Percentiles rank a stretch among this genome's conserved stretches.
Conservation (phyloP, 2,888 invertebrate genomes). For the Microchrysa polita region DNA sequence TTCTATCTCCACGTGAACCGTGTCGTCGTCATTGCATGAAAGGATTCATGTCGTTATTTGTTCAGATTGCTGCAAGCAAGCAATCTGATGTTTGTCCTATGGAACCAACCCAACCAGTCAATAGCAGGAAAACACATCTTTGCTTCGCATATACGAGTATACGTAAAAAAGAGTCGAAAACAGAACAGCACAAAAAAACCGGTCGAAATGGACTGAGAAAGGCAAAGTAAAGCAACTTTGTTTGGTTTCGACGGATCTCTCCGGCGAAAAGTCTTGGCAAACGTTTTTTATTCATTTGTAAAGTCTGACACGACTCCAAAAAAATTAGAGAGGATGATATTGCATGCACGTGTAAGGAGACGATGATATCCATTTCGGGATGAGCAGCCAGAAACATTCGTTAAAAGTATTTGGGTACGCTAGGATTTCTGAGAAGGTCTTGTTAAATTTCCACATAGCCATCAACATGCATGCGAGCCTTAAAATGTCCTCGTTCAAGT, state of each 20-base stretch:
- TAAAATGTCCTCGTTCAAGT: too few relatives aligned
- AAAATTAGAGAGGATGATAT: background rate
- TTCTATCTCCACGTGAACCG: background rate
- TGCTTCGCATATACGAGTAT: background rate
- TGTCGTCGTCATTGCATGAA: constrained; percentile 26
- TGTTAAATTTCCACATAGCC: too few relatives aligned
- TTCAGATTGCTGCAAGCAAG: constrained; percentile 39
- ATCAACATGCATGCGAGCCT: too few relatives aligned
- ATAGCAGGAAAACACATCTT: too few relatives aligned
- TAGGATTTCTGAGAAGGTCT: too few relatives aligned
- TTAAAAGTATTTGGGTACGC: too few relatives aligned
- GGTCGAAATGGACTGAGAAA: background rate
- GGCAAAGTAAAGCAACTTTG: constrained; percentile 5
- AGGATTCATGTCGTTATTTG: constrained; percentile 41
- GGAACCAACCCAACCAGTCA: constrained; percentile 21
- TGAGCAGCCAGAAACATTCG: too few relatives aligned
- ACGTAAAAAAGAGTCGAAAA: constrained; percentile 5
- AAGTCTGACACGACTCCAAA: background rate
- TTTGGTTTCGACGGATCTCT: background rate
- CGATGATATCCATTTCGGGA: constrained; percentile 19
- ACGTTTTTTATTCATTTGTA: too few relatives aligned
- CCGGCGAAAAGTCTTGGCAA: too few relatives aligned
- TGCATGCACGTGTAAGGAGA: constrained; percentile 9
- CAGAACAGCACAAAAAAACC: background rate
- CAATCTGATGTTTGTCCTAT: constrained; percentile 31